These are phyloP conservation scores for Cabera pusaria DNA, from an alignment of 2,888 invertebrate genomes.

Conservation along the genomic window DNA sequence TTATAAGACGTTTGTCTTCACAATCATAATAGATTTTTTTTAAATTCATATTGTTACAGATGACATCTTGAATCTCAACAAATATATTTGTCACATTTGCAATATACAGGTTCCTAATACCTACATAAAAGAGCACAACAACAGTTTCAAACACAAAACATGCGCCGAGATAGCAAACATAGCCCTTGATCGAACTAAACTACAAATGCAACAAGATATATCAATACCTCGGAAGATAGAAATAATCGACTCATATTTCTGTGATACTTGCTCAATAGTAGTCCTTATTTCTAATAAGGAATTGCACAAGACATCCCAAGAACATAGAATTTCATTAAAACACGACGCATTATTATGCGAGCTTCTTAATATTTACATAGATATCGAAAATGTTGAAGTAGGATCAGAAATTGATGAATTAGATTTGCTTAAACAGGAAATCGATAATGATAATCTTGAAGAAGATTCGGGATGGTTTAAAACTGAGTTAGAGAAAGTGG, in stretches of 20 bases:
- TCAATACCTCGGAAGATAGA: slow-evolving; percentile 6
- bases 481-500: too few species aligned
- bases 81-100: slow-evolving; percentile 42
- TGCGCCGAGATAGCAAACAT: slow-evolving; percentile 36
- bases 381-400: slow-evolving; percentile 14
- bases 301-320: slow-evolving; percentile 30
- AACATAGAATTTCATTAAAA: slow-evolving; percentile 33
- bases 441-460: not conserved
- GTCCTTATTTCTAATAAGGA: slow-evolving; percentile 27
- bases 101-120: slow-evolving; percentile 39
- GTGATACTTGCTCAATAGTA: slow-evolving; percentile 34
- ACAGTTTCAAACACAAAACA: slow-evolving; percentile 39
- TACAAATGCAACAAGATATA: slow-evolving; percentile 25
- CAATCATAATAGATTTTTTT: not conserved
- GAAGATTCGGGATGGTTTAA: too few species aligned
- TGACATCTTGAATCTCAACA: slow-evolving; percentile 21
- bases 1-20: too few species aligned
- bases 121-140: slow-evolving; percentile 36
- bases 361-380: slow-evolving; percentile 25
- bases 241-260: slow-evolving; percentile 32
- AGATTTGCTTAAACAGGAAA: slow-evolving; percentile 3
- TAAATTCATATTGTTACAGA: slow-evolving; percentile 20
- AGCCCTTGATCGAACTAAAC: slow-evolving; percentile 34
- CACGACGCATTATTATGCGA: slow-evolving; percentile 32
- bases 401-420: slow-evolving; percentile 7